Evolutionary conservation across 2,888 invertebrate species (phyloP).

Genomic region (Barypeithes pellucidus): DNA sequence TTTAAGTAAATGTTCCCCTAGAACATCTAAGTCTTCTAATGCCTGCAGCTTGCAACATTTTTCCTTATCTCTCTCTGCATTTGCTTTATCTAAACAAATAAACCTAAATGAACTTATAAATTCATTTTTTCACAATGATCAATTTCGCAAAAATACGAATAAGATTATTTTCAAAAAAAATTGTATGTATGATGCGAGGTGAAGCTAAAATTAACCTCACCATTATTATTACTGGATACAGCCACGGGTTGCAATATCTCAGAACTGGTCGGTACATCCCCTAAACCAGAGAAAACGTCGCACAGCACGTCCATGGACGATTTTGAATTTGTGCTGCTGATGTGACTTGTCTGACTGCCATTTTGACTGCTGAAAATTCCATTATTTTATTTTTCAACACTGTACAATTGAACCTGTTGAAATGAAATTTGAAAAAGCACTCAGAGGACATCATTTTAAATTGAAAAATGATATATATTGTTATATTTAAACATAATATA

Average conservation of each 20-base stretch:
- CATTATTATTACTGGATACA: conserved; percentile 56
- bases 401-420: too few species aligned
- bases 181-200: too few species aligned
- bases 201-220: neutral
- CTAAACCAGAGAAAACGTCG: conserved; percentile 69
- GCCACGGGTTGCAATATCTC: conserved; percentile 66
- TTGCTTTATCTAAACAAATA: conserved; percentile 51
- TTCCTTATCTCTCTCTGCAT: conserved; percentile 55
- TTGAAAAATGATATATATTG: too few species aligned
- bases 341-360: conserved; percentile 45
- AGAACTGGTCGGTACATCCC: conserved; percentile 63
- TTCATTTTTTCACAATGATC: too few species aligned
- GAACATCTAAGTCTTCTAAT: conserved; percentile 83
- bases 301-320: conserved; percentile 70
- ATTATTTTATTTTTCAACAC: too few species aligned
- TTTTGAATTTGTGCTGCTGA: conserved; percentile 44
- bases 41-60: conserved; percentile 72
- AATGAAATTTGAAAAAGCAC: too few species aligned
- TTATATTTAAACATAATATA: too few species aligned
- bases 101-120: too few species aligned
- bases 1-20: conserved; percentile 87
- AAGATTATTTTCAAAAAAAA: too few species aligned
- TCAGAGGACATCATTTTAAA: too few species aligned
- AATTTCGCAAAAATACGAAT: too few species aligned
- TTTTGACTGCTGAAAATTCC: conserved; percentile 39